These are phyloP conservation scores for Atractosteus spatula DNA, from an alignment of 2,113 vertebrate genomes.

Conservation along the genomic window DNA sequence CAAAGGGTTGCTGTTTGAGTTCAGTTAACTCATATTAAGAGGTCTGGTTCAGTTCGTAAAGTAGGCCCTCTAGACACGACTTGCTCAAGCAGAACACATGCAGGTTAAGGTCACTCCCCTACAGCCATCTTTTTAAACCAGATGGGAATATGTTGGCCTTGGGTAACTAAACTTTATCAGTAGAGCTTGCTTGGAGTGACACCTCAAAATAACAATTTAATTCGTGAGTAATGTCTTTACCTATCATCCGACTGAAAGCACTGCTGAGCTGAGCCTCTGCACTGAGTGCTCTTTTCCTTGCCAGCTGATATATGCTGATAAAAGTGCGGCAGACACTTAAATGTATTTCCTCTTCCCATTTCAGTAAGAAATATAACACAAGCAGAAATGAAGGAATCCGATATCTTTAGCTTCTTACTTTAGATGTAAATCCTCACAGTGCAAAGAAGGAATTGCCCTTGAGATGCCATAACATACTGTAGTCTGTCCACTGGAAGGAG, in stretches of 20 bases:
- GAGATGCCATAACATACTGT: no score
- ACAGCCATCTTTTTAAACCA: background rate
- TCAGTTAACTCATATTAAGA: slow-evolving; percentile 1
- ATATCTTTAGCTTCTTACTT: no score
- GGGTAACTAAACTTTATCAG: slow-evolving; percentile 32
- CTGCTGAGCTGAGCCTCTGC: background rate
- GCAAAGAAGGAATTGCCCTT: no score
- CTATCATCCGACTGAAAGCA: background rate
- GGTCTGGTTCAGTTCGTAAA: slow-evolving; percentile 1
- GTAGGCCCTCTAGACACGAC: background rate
- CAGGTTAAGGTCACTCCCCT: slow-evolving; percentile 1
- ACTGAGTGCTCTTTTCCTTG: background rate
- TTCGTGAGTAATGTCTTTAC: slow-evolving; percentile 52
- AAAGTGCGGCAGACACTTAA: background rate
- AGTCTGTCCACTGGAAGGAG: no score
- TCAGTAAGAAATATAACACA: background rate
- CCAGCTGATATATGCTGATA: background rate
- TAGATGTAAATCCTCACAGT: no score
- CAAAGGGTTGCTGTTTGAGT: background rate
- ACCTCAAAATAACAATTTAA: slow-evolving; percentile 60
- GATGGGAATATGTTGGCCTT: background rate
- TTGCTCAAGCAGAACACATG: background rate
- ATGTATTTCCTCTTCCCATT: background rate
- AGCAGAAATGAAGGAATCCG: background rate
- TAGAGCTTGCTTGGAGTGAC: slow-evolving; percentile 53